Evolutionary conservation across 1,140 invertebrate species (phyloP), one percentile per base, ranked within the genome.

Genomic region (Pristionchus pacificus): DNA sequence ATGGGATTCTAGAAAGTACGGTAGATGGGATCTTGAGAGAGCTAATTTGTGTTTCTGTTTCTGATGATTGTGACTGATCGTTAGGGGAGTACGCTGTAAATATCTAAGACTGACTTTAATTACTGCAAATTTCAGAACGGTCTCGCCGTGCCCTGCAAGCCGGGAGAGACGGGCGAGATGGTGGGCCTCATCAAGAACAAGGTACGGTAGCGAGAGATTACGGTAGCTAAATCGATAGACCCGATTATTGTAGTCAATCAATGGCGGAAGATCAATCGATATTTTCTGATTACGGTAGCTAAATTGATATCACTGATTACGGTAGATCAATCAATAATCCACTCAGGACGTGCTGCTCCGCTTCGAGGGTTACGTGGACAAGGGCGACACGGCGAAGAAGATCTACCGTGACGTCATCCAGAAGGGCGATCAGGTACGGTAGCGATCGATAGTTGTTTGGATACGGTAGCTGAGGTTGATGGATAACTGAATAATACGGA

Each of bases 161-260:
- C 75, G 29, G 90, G 92, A 77, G 94, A 98, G 85, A 91, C 92
- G 0, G 95, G 95, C 55, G 93, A 95, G 70, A 92, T 98, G 80
- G 91, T 98, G 63, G 95, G 95, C 0, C 95, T 95, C 87, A 97
- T 98, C 75, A 88, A 91, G 24, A 88, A 90, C n/a, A 83, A 84
- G 33, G 60, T 27, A 10, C 24, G 60, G 13, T 27, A 14, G 25
- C 6, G 29, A 24, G 25, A 57, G 24, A n/a, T n/a, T n/a, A n/a
- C n/a, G n/a, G n/a, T n/a, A n/a, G n/a, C n/a, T n/a, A n/a, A n/a
- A n/a, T n/a, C n/a, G n/a, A n/a, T n/a, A n/a, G n/a, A n/a, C n/a
- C n/a, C n/a, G n/a, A n/a, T n/a, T n/a, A n/a, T n/a, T n/a, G n/a
- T n/a, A n/a, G n/a, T n/a, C n/a, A n/a, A n/a, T n/a, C n/a, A n/a